Evolutionary conservation across 2,113 vertebrate genomes (phyloP).

Genomic region (Cebidichthys violaceus): DNA sequence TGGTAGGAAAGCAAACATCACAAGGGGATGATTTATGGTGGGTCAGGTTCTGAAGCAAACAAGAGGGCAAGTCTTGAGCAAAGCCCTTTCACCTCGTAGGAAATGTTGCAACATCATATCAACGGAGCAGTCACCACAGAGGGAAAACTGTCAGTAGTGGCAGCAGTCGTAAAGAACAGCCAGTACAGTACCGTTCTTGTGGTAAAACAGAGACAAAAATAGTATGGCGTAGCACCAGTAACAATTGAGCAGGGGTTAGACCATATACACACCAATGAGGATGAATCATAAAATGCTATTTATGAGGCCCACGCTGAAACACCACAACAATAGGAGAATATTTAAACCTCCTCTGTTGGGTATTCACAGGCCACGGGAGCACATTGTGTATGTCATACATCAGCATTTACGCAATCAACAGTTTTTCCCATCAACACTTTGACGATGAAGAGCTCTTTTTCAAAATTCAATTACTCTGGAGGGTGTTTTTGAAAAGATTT

Average conservation of each 20-base stretch:
- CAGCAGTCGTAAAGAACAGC: not conserved
- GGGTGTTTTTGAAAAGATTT: not conserved
- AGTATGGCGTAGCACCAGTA: not conserved
- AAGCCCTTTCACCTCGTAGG: constrained; percentile 53
- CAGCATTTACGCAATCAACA: not conserved
- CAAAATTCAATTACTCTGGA: not conserved
- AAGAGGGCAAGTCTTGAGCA: constrained; percentile 32
- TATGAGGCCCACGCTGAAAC: not conserved
- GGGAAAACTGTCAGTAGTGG: not conserved
- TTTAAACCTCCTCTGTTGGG: not conserved
- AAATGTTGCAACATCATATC: constrained; percentile 34
- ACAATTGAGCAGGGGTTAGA: constrained; percentile 9
- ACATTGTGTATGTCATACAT: constrained; percentile 5
- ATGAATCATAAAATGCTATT: constrained; percentile 12
- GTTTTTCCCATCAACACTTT: not conserved
- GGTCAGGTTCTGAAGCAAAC: constrained; percentile 40
- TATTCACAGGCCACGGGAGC: constrained; percentile 27
- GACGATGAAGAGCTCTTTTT: not conserved
- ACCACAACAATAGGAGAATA: not conserved
- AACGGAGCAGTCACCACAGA: not conserved
- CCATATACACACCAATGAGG: not conserved
- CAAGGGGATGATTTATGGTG: constrained; percentile 55
- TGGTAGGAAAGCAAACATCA: constrained; percentile 36
- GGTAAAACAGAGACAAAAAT: not conserved
- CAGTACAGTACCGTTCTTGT: no score